Evolutionary conservation across 2,888 invertebrate genomes (phyloP), one percentile per base, ranked within the genome.

Genomic region (Tipula confusa): DNA sequence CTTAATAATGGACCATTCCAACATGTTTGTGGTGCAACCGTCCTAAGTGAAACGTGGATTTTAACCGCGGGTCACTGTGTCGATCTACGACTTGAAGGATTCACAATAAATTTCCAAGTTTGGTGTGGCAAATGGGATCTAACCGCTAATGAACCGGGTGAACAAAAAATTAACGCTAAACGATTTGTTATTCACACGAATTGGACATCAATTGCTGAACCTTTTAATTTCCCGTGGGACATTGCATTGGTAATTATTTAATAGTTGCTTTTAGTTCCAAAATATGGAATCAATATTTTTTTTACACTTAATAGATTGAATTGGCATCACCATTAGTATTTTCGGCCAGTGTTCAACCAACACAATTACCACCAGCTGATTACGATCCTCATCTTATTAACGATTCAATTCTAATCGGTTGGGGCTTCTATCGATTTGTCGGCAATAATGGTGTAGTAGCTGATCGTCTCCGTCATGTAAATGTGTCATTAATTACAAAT

Each of bases 161-260:
- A 36, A 36, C 36, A 80, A 31, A n/a, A n/a, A n/a, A n/a, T n/a
- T n/a, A n/a, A n/a, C n/a, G 31, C 15, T 29, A 80, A n/a, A 80
- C 29, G 31, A n/a, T 80, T 80, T 80, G 31, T 80, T 0, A 80
- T 80, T 9, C 29, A 80, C 3, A 4, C n/a, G n/a, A n/a, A n/a
- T n/a, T n/a, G 80, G 80, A 80, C 80, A 1, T 1, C 29, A 6
- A 31, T 80, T 29, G 6, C 29, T n/a, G 80, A 31, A 29, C 80
- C 80, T 0, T 80, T 29, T 15, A 80, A 80, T 31, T 80, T 80
- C 29, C 80, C 80, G 5, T 80, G 31, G 29, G 80, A 80, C n/a
- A 80, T 80, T 80, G 80, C 80, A 15, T n/a, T 80, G 80, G 80
- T 80, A 29, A n/a, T n/a, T n/a, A n/a, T n/a, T n/a, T n/a, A n/a